Conservation (phyloP, 2,888 invertebrate species). For the Malachius bipustulatus region DNA sequence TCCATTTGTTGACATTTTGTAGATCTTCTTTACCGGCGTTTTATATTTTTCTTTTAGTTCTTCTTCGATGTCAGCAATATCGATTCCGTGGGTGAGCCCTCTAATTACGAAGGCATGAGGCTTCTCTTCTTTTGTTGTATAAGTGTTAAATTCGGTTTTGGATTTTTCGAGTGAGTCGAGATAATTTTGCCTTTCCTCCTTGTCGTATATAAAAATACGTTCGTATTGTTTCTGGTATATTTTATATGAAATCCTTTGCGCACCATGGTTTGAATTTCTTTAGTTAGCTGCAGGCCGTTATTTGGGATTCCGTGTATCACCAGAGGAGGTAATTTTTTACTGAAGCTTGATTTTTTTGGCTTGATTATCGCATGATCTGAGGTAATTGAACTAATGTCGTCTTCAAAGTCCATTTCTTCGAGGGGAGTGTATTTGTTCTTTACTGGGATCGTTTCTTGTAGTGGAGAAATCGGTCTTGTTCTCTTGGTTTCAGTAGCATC, state of each 20-base stretch:
- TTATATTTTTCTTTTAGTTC: neutral
- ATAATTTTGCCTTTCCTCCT: neutral
- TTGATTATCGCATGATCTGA: too few relatives aligned
- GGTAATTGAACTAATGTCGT: too few relatives aligned
- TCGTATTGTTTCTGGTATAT: neutral
- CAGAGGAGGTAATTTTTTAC: too few relatives aligned
- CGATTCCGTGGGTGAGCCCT: neutral
- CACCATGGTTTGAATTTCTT: too few relatives aligned
- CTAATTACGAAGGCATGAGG: constrained; percentile 4
- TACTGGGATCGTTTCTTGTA: too few relatives aligned
- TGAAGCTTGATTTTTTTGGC: too few relatives aligned
- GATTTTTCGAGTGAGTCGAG: neutral
- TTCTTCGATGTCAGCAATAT: neutral
- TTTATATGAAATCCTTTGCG: neutral
- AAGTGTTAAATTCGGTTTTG: constrained; percentile 2
- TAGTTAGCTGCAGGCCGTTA: too few relatives aligned
- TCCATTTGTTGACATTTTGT: constrained; percentile 3
- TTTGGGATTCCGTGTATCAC: too few relatives aligned
- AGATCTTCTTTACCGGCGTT: neutral
- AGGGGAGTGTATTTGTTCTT: too few relatives aligned
- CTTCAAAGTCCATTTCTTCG: too few relatives aligned
- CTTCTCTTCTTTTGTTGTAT: constrained; percentile 1
- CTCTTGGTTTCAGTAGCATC: too few relatives aligned
- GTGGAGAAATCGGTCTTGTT: too few relatives aligned
- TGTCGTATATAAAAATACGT: neutral